Percentiles rank a stretch among this genome's conserved stretches.
Evolutionary conservation across 2,888 invertebrate species (phyloP).

Genomic region (Pecten maximus): DNA sequence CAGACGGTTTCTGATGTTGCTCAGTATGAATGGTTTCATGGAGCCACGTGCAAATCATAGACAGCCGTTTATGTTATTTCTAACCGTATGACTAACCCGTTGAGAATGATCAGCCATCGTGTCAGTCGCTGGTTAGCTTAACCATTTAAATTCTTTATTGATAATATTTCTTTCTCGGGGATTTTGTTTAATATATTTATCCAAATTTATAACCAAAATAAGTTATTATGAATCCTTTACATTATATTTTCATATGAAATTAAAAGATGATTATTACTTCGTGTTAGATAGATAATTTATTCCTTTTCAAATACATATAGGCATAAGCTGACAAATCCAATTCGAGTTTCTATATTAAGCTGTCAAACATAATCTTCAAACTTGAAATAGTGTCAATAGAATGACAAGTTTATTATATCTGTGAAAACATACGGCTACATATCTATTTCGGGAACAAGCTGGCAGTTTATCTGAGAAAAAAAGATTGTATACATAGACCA

Average conservation of each 20-base stretch:
- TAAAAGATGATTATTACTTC: too few relatives aligned
- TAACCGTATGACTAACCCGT: slow-evolving; percentile 1
- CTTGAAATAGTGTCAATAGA: not conserved
- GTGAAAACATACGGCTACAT: not conserved
- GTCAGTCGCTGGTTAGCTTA: not conserved
- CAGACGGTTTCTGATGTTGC: not conserved
- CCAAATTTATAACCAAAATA: not conserved
- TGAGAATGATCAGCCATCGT: not conserved
- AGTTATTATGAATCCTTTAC: too few relatives aligned
- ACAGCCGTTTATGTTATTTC: not conserved
- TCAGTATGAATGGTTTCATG: not conserved
- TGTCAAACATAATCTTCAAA: not conserved
- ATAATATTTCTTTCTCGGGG: too few relatives aligned
- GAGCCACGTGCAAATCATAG: not conserved
- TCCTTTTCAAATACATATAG: not conserved
- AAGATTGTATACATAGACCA: not conserved
- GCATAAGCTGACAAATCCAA: not conserved
- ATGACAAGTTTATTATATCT: slow-evolving; percentile 26
- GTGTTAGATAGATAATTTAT: too few relatives aligned
- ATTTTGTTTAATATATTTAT: not conserved
- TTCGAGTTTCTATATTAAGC: not conserved
- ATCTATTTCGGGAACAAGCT: not conserved
- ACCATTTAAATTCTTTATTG: not conserved
- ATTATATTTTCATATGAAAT: too few relatives aligned
- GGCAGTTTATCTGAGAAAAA: not conserved